phyloP scores from a whole-genome alignment of 1,140 invertebrate species.

The Sarcophaga peregrina region DNA sequence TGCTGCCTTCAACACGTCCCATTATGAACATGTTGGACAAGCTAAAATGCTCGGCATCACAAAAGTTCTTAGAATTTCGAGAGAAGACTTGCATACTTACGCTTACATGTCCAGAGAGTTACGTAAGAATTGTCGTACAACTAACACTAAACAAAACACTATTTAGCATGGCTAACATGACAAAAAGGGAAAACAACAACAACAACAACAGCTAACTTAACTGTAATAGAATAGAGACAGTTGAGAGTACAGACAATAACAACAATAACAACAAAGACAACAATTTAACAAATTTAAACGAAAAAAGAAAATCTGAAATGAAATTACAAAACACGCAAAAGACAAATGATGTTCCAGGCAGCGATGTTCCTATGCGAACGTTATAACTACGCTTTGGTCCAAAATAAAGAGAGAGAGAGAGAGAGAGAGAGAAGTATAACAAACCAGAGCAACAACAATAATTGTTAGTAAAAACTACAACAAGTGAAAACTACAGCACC shows the following conservation, averaged over 20 bases:
- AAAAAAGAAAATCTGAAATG: neutral
- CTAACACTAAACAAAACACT: neutral
- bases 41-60: neutral
- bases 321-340: conserved; percentile 34
- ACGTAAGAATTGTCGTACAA: neutral
- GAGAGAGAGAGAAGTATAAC: neutral
- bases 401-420: neutral
- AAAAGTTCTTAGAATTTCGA: neutral
- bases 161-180: neutral
- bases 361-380: neutral
- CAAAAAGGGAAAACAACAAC: neutral
- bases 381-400: neutral
- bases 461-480: neutral
- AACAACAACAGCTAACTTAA: neutral
- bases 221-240: neutral
- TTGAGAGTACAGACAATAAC: neutral
- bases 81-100: neutral
- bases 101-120: too few species aligned
- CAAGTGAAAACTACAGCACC: too few species aligned
- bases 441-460: conserved; percentile 27
- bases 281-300: neutral
- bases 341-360: conserved; percentile 41
- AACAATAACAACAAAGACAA: neutral
- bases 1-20: neutral
- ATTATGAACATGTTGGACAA: neutral